phyloP scores from a whole-genome alignment of 2,797 vertebrate genomes.

The Halcyon chelicuti region DNA sequence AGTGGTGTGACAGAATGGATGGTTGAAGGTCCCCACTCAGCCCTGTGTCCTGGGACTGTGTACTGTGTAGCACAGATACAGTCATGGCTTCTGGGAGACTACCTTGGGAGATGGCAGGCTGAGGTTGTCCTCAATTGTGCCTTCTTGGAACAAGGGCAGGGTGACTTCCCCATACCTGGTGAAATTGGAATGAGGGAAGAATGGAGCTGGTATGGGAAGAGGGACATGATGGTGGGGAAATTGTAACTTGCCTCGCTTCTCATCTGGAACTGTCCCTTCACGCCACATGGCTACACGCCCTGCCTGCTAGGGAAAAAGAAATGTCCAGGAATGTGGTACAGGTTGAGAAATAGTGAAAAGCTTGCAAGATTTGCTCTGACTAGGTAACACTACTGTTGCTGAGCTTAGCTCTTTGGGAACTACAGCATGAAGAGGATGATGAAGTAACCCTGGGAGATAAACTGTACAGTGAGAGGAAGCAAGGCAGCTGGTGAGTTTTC shows the following conservation, averaged over 20 bases:
- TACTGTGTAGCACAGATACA: background rate
- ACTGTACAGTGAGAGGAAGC: background rate
- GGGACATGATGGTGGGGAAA: background rate
- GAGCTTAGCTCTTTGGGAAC: background rate
- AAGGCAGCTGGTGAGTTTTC: conserved; percentile 17
- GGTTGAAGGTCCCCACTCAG: background rate
- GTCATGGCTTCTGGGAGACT: background rate
- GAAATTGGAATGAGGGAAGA: background rate
- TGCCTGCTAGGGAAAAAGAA: background rate
- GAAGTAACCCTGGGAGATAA: conserved; percentile 6
- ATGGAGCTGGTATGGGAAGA: background rate
- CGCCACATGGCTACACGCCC: background rate
- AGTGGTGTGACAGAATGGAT: background rate
- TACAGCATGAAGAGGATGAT: background rate
- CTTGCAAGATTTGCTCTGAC: background rate
- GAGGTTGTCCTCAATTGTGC: background rate
- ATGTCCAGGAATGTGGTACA: background rate
- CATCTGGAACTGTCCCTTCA: background rate
- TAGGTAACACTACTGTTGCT: background rate
- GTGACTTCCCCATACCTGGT: background rate
- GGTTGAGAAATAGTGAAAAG: background rate
- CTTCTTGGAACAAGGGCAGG: background rate
- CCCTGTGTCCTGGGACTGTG: background rate
- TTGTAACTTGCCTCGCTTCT: background rate
- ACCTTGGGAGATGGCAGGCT: background rate